These are phyloP conservation scores for Hiodon alosoides DNA, from an alignment of 2,113 vertebrate species.

Conservation along the genomic window DNA sequence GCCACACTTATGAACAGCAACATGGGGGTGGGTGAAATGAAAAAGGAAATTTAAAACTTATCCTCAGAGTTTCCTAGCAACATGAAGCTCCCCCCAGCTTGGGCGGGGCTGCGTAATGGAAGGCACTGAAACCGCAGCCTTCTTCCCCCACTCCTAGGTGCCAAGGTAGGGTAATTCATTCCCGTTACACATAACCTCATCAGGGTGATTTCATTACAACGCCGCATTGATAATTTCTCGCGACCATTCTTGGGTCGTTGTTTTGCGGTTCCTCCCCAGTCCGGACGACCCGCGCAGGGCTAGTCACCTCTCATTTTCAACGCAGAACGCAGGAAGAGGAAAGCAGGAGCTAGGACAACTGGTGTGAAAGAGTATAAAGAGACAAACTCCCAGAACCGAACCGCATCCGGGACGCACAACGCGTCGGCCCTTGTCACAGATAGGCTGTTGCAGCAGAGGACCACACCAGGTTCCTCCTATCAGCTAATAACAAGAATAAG, in stretches of 20 bases:
- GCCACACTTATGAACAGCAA: too few species aligned
- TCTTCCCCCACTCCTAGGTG: neutral
- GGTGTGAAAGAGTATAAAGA: too few species aligned
- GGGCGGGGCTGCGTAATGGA: slow-evolving; percentile 7
- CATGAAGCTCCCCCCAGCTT: neutral
- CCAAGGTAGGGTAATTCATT: slow-evolving; percentile 18
- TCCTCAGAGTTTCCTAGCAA: slow-evolving; percentile 1
- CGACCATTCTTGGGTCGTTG: slow-evolving; percentile 9
- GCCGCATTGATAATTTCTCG: slow-evolving; percentile 12
- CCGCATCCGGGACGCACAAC: too few species aligned
- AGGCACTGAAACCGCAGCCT: neutral
- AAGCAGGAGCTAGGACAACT: neutral
- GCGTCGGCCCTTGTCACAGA: too few species aligned
- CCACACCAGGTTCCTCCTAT: too few species aligned
- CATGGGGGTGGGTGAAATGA: too few species aligned
- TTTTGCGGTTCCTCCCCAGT: slow-evolving; percentile 5
- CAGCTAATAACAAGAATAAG: too few species aligned
- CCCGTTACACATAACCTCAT: slow-evolving; percentile 20
- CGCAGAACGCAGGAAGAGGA: neutral
- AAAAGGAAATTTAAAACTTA: too few species aligned
- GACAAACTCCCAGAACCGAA: too few species aligned
- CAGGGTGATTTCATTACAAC: slow-evolving; percentile 20
- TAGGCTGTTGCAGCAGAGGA: too few species aligned
- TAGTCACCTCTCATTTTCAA: neutral
- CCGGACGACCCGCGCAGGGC: neutral